Conservation (phyloP, 2,113 vertebrate species). For the Sitta europaea region DNA sequence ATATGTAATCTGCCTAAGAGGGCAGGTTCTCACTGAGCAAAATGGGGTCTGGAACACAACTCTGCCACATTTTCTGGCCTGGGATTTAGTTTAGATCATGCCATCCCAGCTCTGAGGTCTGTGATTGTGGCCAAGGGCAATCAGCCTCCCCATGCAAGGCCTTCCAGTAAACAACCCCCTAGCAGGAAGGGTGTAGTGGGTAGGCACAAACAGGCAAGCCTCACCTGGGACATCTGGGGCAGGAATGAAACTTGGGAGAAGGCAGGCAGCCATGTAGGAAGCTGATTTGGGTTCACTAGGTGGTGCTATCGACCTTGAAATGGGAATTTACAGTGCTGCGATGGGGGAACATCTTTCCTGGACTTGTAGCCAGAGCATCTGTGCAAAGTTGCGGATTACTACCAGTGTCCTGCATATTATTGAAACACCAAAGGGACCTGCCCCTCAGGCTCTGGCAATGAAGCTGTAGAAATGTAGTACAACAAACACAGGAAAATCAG, state of each 20-base stretch:
- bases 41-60: not conserved
- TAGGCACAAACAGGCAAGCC: not conserved
- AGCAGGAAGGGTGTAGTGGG: not conserved
- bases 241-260: accelerated
- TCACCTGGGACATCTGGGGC: not conserved
- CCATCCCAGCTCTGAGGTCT: not conserved
- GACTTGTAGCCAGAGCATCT: not conserved
- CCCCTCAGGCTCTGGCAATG: not conserved
- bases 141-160: not conserved
- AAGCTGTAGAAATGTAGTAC: not conserved
- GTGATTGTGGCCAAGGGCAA: not conserved
- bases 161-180: not conserved
- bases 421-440: not conserved
- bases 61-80: not conserved
- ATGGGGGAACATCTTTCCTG: not conserved
- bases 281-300: slow-evolving; percentile 2
- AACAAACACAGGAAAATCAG: not conserved
- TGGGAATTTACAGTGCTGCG: not conserved
- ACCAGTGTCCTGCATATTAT: not conserved
- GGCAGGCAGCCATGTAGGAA: not conserved
- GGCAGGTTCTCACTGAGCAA: not conserved
- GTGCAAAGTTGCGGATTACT: accelerated
- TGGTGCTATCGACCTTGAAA: slow-evolving; percentile 39
- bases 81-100: not conserved
- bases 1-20: not conserved